Base-by-base conservation (phyloP, 35 echinoderm and acorn worm species). In the Heliocidaris erythrogramma region DNA sequence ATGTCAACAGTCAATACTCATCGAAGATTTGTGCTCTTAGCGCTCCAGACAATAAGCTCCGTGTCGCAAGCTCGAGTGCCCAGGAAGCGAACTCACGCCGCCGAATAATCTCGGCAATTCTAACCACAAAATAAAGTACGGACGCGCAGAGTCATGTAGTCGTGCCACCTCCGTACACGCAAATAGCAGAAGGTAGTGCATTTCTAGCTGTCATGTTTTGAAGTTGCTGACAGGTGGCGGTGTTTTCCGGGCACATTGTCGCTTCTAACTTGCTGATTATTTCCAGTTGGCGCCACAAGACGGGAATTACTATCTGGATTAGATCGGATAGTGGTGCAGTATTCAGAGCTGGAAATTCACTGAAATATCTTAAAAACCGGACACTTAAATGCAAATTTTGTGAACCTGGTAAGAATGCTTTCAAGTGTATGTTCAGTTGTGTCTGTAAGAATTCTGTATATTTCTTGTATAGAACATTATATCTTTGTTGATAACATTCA, bases 1-100 rank as follows among this genome's bases (percentile, higher is more conserved):
- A 89, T 89, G 87, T 89, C 87, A 89, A 89, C 87, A 48, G 31
- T 47, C 87, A 89, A 89, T 48, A 89, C 47, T 89, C 87, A 18
- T 5, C 87, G 31, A 30, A 47, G 12, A 48, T 89, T 89, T 89
- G 87, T 89, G 87, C 47, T 32, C 87, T 32, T 47, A 48, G 87
- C 87, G 16, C 13, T 2, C 2, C 87, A 48, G 18, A 89, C 87
- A 89, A 89, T 89, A 89, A 18, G 29, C 87, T 78, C 18, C 18
- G 65, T 78, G 65, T 78, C 65, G 14, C 65, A n/a, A 18, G 65
- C 65, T 78, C 65, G 65, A 78, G 7, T 24, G 14, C 65, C 65
- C 65, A 21, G 27, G 21, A 78, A 7, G 14, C 65, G 21, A n/a
- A 18, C 65, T 21, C 60, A 69, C 6, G 87, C 87, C 47, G 13